Conservation (phyloP, 1,140 invertebrate species). For the Drosophila ambigua region DNA sequence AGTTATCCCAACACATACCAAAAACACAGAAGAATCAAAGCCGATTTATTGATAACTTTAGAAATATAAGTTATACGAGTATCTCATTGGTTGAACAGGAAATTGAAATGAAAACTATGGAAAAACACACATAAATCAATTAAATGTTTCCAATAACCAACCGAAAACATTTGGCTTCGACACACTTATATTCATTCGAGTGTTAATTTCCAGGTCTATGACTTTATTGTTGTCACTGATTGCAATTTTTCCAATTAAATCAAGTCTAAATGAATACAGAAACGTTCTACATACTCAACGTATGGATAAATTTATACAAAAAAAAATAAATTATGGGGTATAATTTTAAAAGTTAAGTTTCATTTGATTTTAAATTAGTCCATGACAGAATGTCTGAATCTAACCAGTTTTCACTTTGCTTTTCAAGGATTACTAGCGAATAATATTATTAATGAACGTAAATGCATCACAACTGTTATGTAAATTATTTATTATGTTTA, state of each 20-base stretch:
- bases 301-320: conserved; percentile 37
- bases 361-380: conserved; percentile 47
- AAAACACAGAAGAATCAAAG: conserved; percentile 31
- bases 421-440: conserved; percentile 57
- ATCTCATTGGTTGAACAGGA: conserved; percentile 60
- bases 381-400: conserved; percentile 17
- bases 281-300: conserved; percentile 69
- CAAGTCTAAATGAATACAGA: conserved; percentile 48
- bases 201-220: conserved; percentile 44
- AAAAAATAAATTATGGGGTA: conserved; percentile 39
- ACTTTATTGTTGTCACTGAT: conserved; percentile 68
- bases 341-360: conserved; percentile 69
- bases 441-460: conserved; percentile 52
- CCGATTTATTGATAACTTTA: conserved; percentile 43
- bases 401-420: conserved; percentile 34
- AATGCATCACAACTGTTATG: conserved; percentile 66
- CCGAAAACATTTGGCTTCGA: conserved; percentile 13
- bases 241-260: conserved; percentile 41
- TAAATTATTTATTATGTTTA: conserved; percentile 80
- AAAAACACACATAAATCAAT: conserved; percentile 2
- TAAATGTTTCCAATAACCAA: conserved; percentile 20
- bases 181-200: conserved; percentile 31
- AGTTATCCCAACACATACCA: conserved; percentile 31
- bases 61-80: conserved; percentile 47
- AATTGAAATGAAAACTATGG: conserved; percentile 42